These are phyloP conservation scores for Thermophis baileyi DNA, from an alignment of 2,113 vertebrate genomes.

Conservation along the genomic window DNA sequence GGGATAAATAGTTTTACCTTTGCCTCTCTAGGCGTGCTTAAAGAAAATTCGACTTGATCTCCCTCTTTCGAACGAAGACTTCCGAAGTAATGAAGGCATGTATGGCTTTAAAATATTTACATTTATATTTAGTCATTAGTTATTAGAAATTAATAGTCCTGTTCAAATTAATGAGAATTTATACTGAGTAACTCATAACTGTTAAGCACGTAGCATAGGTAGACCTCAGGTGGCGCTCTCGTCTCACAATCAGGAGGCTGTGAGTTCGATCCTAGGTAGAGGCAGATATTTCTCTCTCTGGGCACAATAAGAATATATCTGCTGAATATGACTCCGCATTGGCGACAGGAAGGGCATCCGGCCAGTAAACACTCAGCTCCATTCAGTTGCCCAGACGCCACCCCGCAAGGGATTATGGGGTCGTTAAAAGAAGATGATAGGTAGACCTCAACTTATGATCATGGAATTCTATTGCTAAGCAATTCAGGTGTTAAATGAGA, in stretches of 20 bases:
- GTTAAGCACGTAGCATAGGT: not conserved
- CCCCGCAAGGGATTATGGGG: too few relatives aligned
- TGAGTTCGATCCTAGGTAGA: too few relatives aligned
- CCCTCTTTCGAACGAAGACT: constrained; percentile 87
- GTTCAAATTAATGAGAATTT: not conserved
- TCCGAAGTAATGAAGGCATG: constrained; percentile 70
- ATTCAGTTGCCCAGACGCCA: too few relatives aligned
- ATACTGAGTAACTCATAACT: not conserved
- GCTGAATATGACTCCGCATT: too few relatives aligned
- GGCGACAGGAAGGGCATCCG: too few relatives aligned
- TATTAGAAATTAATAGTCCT: not conserved
- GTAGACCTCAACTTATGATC: not conserved
- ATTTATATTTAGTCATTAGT: not conserved
- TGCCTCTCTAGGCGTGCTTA: constrained; percentile 83
- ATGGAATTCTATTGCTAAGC: not conserved
- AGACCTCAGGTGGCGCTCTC: not conserved
- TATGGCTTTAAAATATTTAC: constrained; percentile 6
- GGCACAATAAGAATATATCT: too few relatives aligned
- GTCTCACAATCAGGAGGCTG: too few relatives aligned
- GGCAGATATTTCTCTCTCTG: too few relatives aligned
- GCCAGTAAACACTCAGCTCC: too few relatives aligned
- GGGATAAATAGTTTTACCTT: not conserved
- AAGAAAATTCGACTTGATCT: constrained; percentile 94
- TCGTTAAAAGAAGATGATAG: too few relatives aligned
- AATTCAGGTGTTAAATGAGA: not conserved